Evolutionary conservation across 2,888 invertebrate genomes (phyloP), one percentile per base, ranked within the genome.

Genomic region (Hipparchia sbordonii): DNA sequence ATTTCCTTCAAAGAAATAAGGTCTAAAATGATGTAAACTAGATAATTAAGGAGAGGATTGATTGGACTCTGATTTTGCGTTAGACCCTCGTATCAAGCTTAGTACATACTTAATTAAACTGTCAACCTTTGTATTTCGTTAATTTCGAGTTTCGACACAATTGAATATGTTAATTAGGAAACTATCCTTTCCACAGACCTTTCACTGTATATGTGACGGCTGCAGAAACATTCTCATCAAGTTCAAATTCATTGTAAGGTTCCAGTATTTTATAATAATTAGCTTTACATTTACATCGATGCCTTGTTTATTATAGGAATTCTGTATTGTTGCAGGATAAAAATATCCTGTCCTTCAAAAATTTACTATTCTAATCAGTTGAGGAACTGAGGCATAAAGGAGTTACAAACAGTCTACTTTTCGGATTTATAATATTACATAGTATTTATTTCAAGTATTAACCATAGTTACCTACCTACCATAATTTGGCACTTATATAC

Each of bases 101-200:
- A 82, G 84, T 82, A 83, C 81, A 83, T 82, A 81, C 82, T 85
- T 85, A 85, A 85, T 84, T 85, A 85, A 85, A 84, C 84, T 85
- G 84, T 84, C 84, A 84, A 84, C 78, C 81, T 83, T 77, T 77
- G 78, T 77, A 72, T 77, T 76, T 74, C 68, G 79, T 76, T 73
- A 79, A 78, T 79, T 79, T 79, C 74, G 78, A 78, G 77, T 79
- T 79, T 79, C 74, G 78, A 77, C 79, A 77, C 74, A 71, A 60
- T 74, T 77, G 77, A 75, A 75, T 76, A 74, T 77, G 74, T 76
- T 77, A 76, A 78, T 79, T 79, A 71, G 68, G 71, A 48, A 60
- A 10, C 10, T 60, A 59, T 59, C 23, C 23, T 33, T 5, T 9
- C 9, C 39, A 6, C 5, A 12, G 10, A 9, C 7, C 3, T 10